phyloP scores from a whole-genome alignment of 2,888 invertebrate species.

The Zygothrica quintamaculata region DNA sequence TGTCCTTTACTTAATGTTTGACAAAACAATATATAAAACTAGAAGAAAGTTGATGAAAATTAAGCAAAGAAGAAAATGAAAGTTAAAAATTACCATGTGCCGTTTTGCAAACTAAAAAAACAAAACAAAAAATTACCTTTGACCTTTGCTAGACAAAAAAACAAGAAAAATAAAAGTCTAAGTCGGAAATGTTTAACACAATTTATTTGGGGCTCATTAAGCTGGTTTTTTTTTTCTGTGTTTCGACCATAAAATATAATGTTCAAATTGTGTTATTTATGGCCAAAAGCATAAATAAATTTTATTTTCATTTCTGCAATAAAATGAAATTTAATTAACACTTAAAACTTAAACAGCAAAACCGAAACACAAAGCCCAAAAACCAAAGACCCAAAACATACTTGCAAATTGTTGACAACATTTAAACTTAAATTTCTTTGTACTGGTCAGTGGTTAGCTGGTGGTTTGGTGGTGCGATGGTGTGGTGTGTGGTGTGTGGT shows the following conservation, averaged over 20 bases:
- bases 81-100: slow-evolving; percentile 3
- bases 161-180: too few relatives aligned
- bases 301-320: slow-evolving; percentile 53
- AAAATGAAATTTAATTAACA: slow-evolving; percentile 71
- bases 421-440: slow-evolving; percentile 54
- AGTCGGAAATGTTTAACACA: slow-evolving; percentile 17
- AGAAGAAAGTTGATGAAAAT: neutral
- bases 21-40: neutral
- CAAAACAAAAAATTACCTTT: slow-evolving; percentile 35
- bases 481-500: slow-evolving; percentile 43
- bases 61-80: slow-evolving; percentile 21
- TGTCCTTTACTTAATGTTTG: too few relatives aligned
- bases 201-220: slow-evolving; percentile 35
- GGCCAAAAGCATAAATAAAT: slow-evolving; percentile 19
- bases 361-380: slow-evolving; percentile 36
- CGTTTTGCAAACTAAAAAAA: too few relatives aligned
- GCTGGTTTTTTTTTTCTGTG: slow-evolving; percentile 40
- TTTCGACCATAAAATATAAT: slow-evolving; percentile 45
- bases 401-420: slow-evolving; percentile 76
- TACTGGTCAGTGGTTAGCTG: slow-evolving; percentile 33
- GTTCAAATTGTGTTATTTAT: slow-evolving; percentile 40
- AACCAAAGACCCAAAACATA: slow-evolving; percentile 25
- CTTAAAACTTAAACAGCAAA: slow-evolving; percentile 52
- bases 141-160: too few relatives aligned
- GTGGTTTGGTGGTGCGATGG: slow-evolving; percentile 24